Conservation (phyloP, 2,797 vertebrate species). For the Euthynnus affinis region DNA sequence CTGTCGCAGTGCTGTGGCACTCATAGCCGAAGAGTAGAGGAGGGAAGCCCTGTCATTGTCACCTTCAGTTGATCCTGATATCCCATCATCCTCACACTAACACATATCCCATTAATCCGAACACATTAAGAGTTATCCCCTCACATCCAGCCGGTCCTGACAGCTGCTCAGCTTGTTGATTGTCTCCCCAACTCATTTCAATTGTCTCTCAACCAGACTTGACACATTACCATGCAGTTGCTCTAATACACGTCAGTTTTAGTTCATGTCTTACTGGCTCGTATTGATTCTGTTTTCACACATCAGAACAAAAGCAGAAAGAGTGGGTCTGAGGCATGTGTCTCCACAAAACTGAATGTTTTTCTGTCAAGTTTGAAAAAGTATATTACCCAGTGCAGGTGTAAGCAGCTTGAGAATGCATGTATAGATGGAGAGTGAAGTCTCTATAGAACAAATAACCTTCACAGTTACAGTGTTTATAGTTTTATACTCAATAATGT, state of each 20-base stretch:
- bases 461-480: background rate
- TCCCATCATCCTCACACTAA: slow-evolving; percentile 17
- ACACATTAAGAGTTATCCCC: slow-evolving; percentile 23
- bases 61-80: slow-evolving; percentile 34
- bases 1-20: slow-evolving; percentile 30
- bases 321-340: background rate
- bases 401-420: background rate
- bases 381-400: background rate
- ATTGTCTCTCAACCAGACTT: slow-evolving; percentile 20
- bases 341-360: background rate
- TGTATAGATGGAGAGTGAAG: background rate
- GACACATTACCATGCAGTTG: slow-evolving; percentile 33
- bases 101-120: slow-evolving; percentile 26
- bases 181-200: slow-evolving; percentile 19
- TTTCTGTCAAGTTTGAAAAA: background rate
- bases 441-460: background rate
- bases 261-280: slow-evolving; percentile 21
- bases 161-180: slow-evolving; percentile 34
- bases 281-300: slow-evolving; percentile 6
- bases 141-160: slow-evolving; percentile 28
- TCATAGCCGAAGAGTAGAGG: slow-evolving; percentile 32
- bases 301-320: background rate
- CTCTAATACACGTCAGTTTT: slow-evolving; percentile 9
- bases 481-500: background rate
- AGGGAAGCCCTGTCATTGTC: slow-evolving; percentile 45